A percentile compares a stretch with the other conserved stretches of the same genome.
Evolutionary conservation across 2,797 vertebrate species (phyloP).

Genomic region (Onychomys leucogaster): DNA sequence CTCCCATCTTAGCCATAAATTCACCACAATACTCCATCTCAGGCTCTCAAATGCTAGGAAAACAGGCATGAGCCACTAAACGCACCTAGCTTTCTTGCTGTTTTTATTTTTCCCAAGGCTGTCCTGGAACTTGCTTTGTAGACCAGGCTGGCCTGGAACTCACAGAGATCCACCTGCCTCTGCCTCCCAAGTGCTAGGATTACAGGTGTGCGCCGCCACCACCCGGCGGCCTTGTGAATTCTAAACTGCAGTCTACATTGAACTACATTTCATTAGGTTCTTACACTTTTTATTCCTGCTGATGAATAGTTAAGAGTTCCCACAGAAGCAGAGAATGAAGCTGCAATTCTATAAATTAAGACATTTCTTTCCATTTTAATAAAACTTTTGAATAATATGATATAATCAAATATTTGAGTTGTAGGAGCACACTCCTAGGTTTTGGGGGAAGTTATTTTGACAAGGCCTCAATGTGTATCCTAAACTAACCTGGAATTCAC

Average conservation of each 20-base stretch:
- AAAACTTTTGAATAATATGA: neutral
- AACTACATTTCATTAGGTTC: neutral
- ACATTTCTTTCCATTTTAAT: conserved; percentile 4
- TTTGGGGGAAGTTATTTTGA: neutral
- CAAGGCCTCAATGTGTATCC: neutral
- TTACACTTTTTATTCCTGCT: neutral
- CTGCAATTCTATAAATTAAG: neutral
- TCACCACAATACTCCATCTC: neutral
- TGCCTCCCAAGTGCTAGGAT: too few relatives aligned
- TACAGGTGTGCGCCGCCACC: too few relatives aligned
- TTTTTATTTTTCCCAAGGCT: neutral
- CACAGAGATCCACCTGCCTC: too few relatives aligned
- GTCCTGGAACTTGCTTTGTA: too few relatives aligned
- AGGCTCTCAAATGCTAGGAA: neutral
- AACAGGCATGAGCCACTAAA: neutral
- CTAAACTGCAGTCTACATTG: too few relatives aligned
- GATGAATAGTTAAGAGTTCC: neutral
- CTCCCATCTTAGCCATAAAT: neutral
- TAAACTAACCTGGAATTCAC: neutral
- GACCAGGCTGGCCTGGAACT: too few relatives aligned
- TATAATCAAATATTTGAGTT: neutral
- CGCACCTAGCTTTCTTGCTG: neutral
- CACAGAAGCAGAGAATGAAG: too few relatives aligned
- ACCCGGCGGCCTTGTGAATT: neutral
- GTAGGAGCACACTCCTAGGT: neutral